Conservation (phyloP, 2,113 vertebrate genomes). For the Amphiprion percula region DNA sequence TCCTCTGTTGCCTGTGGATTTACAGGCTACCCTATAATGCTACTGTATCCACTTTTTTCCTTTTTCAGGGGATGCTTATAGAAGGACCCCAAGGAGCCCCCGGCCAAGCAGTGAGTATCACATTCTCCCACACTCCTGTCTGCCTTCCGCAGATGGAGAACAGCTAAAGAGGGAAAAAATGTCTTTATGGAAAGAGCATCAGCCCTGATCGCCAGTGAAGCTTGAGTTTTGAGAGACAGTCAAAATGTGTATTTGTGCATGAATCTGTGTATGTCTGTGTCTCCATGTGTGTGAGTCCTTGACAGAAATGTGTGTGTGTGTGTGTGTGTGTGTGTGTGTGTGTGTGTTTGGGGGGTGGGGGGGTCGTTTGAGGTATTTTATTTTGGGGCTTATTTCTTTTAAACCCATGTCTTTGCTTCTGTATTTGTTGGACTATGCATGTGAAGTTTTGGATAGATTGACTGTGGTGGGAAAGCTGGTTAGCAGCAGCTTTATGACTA, state of each 20-base stretch:
- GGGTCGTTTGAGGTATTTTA: constrained; percentile 28
- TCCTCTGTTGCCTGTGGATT: constrained; percentile 59
- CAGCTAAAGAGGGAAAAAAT: constrained; percentile 78
- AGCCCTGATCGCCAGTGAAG: constrained; percentile 66
- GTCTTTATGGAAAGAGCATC: constrained; percentile 78
- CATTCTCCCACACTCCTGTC: constrained; percentile 73
- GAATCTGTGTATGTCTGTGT: constrained; percentile 50
- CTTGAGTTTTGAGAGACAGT: constrained; percentile 65
- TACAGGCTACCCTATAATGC: constrained; percentile 69
- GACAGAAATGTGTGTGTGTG: background rate
- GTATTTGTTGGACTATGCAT: constrained; percentile 64
- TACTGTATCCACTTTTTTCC: constrained; percentile 75
- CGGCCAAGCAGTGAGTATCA: constrained; percentile 92
- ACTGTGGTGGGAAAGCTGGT: constrained; percentile 68
- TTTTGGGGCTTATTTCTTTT: constrained; percentile 67
- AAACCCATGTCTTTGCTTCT: constrained; percentile 57
- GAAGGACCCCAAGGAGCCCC: constrained; percentile 94
- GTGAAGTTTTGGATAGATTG: constrained; percentile 35
- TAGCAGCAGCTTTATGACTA: constrained; percentile 54
- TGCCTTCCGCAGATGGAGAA: constrained; percentile 78
- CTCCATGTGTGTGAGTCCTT: constrained; percentile 17
- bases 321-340: constrained; percentile 9
- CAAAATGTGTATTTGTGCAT: constrained; percentile 58
- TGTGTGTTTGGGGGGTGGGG: background rate
- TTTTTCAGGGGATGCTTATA: constrained; percentile 95